Conservation (phyloP, 2,888 invertebrate species). For the Archips crataeganus region DNA sequence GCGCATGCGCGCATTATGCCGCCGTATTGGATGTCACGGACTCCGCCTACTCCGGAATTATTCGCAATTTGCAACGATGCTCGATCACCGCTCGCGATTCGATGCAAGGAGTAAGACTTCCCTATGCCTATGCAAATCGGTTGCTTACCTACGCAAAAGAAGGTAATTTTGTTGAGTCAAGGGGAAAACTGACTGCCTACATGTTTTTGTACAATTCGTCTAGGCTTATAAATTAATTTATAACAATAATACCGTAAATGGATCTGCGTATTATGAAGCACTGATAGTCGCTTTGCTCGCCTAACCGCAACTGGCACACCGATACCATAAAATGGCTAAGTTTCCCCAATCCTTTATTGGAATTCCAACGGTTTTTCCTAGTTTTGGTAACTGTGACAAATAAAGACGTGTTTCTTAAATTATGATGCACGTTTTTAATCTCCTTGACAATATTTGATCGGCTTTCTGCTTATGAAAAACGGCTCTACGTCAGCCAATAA, state of each 20-base stretch:
- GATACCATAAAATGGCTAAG: not conserved
- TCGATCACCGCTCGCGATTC: constrained; percentile 1
- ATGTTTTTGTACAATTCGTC: not conserved
- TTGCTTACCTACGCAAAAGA: not conserved
- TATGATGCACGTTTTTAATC: not conserved
- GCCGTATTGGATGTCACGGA: constrained; percentile 72
- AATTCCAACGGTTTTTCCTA: not conserved
- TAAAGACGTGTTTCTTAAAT: not conserved
- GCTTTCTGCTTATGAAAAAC: not conserved
- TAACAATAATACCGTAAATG: not conserved
- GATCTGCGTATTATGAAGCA: not conserved
- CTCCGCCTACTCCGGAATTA: constrained; percentile 72
- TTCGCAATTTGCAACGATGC: constrained; percentile 58
- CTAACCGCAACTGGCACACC: constrained; percentile 4
- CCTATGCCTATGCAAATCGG: not conserved
- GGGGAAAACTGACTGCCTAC: not conserved
- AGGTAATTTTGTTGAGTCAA: not conserved
- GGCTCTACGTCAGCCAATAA: not conserved
- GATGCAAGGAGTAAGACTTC: not conserved
- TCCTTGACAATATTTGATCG: not conserved
- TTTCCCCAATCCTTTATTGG: not conserved
- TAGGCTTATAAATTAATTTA: not conserved
- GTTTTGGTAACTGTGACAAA: not conserved
- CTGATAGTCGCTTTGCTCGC: not conserved
- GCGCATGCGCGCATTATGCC: constrained; percentile 73